phyloP scores from a whole-genome alignment of 2,113 vertebrate species.

The Eretmochelys imbricata region DNA sequence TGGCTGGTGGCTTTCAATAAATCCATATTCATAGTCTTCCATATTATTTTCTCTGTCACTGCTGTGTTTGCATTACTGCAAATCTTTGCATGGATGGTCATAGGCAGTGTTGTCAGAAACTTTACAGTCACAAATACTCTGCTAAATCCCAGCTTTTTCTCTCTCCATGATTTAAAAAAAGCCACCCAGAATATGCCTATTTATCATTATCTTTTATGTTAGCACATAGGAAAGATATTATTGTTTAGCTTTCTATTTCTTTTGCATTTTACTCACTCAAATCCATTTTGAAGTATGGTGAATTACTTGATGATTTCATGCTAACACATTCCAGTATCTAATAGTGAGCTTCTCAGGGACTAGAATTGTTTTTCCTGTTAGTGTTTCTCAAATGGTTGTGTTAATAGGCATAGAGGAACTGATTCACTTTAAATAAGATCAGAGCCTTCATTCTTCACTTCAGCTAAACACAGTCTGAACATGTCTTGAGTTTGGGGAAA shows the following conservation, averaged over 20 bases:
- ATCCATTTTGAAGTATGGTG: neutral
- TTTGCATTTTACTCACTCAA: neutral
- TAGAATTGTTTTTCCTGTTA: neutral
- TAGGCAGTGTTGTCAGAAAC: slow-evolving; percentile 70
- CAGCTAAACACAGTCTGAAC: neutral
- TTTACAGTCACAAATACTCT: slow-evolving; percentile 65
- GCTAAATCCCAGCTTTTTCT: slow-evolving; percentile 56
- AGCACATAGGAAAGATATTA: slow-evolving; percentile 18
- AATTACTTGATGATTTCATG: neutral
- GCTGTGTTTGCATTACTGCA: slow-evolving; percentile 55
- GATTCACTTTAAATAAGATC: neutral
- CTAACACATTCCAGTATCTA: neutral
- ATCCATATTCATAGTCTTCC: slow-evolving; percentile 45
- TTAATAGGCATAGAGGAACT: neutral
- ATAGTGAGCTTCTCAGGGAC: neutral
- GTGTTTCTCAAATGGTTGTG: neutral
- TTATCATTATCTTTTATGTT: slow-evolving; percentile 14
- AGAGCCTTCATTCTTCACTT: neutral
- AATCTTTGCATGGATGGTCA: slow-evolving; percentile 69
- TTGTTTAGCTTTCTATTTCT: neutral
- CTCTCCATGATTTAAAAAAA: slow-evolving; percentile 67
- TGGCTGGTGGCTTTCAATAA: slow-evolving; percentile 20
- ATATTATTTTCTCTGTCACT: slow-evolving; percentile 48
- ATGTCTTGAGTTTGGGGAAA: neutral
- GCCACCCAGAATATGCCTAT: slow-evolving; percentile 45